phyloP scores from a whole-genome alignment of 2,888 invertebrate genomes.

The Antitype chi region DNA sequence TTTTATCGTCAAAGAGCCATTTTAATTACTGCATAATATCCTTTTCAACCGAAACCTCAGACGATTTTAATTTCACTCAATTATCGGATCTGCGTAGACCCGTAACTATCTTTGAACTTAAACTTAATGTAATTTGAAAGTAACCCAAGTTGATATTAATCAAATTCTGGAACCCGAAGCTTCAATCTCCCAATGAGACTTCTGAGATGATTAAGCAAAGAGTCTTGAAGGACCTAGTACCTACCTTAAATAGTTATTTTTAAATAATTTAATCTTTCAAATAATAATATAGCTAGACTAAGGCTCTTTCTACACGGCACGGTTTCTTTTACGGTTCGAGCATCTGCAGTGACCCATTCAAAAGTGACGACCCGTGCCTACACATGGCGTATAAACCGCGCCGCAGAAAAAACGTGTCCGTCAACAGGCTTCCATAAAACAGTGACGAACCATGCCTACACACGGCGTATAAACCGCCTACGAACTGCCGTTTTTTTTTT shows the following conservation, averaged over 20 bases:
- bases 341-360: no score
- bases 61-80: conserved; percentile 17
- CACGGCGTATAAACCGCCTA: no score
- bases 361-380: no score
- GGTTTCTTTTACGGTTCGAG: no score
- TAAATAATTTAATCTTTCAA: not conserved
- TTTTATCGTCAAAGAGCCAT: not conserved
- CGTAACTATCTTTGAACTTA: conserved; percentile 45
- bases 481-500: no score
- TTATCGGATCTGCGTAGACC: conserved; percentile 26
- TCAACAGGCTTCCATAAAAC: no score
- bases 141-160: conserved; percentile 45
- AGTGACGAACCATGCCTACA: no score
- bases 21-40: not conserved
- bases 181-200: conserved; percentile 39
- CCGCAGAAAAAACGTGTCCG: no score
- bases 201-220: conserved; percentile 28
- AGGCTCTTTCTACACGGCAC: not conserved
- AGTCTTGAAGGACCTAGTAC: not conserved
- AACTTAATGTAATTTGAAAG: conserved; percentile 49
- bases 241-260: not conserved
- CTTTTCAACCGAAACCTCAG: not conserved
- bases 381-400: no score
- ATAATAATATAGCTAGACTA: not conserved
- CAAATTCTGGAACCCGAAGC: conserved; percentile 29